phyloP scores from a whole-genome alignment of 2,888 invertebrate species.

The Eudasyphora cyanicolor region DNA sequence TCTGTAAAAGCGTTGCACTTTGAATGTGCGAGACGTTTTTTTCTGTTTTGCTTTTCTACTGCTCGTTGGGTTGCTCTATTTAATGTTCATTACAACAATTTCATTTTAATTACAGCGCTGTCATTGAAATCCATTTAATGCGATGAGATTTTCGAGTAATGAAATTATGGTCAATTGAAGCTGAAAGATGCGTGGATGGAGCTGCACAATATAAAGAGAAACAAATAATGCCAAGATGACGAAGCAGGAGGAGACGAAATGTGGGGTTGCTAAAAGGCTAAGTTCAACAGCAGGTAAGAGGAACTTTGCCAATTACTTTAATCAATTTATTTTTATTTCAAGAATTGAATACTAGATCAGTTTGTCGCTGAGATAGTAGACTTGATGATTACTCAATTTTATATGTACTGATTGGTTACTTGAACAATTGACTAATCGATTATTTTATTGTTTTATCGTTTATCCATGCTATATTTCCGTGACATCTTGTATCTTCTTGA shows the following conservation, averaged over 20 bases:
- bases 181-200: slow-evolving; percentile 4
- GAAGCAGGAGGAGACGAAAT: background rate
- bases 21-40: background rate
- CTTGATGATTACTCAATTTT: no score
- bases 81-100: slow-evolving; percentile 43
- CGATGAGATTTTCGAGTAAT: slow-evolving; percentile 40
- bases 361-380: no score
- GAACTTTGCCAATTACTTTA: background rate
- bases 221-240: background rate
- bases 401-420: no score
- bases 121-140: slow-evolving; percentile 61
- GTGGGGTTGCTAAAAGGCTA: background rate
- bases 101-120: slow-evolving; percentile 62
- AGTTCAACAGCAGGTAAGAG: background rate
- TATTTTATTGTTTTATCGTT: no score
- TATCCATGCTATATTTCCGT: no score
- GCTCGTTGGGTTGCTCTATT: slow-evolving; percentile 36
- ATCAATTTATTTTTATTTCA: background rate
- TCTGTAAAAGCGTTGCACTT: background rate
- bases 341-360: no score
- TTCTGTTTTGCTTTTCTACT: background rate
- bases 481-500: no score
- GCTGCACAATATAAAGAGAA: background rate
- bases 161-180: slow-evolving; percentile 49
- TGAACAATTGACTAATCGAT: no score